Conservation (phyloP, 53 echinoderm and acorn worm genomes). For the Echinometra lucunter region DNA sequence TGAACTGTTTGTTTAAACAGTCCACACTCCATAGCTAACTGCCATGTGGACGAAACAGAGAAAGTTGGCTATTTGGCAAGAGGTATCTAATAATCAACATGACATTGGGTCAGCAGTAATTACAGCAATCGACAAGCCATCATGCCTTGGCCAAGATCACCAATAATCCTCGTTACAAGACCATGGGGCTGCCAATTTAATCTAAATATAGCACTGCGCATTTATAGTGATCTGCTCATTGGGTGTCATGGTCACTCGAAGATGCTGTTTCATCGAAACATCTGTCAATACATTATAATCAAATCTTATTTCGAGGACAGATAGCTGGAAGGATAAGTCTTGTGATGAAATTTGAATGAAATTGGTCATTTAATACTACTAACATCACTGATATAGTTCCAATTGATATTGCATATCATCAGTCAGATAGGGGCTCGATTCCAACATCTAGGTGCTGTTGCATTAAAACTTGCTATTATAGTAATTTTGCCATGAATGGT, state of each 20-base stretch:
- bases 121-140: constrained; percentile 40
- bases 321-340: neutral
- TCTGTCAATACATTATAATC: constrained; percentile 49
- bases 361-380: constrained; percentile 38
- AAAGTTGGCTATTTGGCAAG: neutral
- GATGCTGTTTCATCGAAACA: constrained; percentile 3
- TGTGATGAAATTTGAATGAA: neutral
- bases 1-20: neutral
- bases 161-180: constrained; percentile 41
- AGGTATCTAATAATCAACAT: constrained; percentile 35
- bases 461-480: too few relatives aligned
- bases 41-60: neutral
- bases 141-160: constrained; percentile 39
- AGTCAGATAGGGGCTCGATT: too few relatives aligned
- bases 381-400: neutral
- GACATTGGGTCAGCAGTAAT: constrained; percentile 48
- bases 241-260: constrained; percentile 38
- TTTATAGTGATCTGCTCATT: neutral
- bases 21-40: neutral
- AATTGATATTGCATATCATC: too few relatives aligned
- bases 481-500: too few relatives aligned
- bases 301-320: constrained; percentile 23
- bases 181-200: constrained; percentile 31
- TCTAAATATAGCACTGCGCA: constrained; percentile 30
- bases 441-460: too few relatives aligned